A percentile compares a stretch with the other conserved stretches of the same genome.
Conservation (phyloP, 2,888 invertebrate genomes). For the Eustalomyia histrio region DNA sequence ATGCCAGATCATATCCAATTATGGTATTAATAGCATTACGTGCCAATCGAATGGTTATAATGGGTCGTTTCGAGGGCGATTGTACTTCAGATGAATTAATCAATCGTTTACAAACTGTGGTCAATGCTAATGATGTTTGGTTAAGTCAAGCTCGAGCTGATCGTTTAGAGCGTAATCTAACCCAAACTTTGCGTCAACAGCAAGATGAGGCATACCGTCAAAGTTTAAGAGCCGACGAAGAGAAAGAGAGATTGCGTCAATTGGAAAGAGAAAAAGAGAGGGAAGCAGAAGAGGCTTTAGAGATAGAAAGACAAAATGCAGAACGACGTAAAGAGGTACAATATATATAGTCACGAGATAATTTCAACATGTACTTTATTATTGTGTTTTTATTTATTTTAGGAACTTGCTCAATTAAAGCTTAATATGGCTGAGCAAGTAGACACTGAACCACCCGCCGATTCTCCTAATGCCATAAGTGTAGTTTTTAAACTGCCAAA, state of each 20-base stretch:
- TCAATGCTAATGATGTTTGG: conserved; percentile 92
- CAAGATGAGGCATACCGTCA: conserved; percentile 97
- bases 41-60: conserved; percentile 95
- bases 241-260: conserved; percentile 90
- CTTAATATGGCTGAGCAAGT: conserved; percentile 83
- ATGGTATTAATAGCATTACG: conserved; percentile 93
- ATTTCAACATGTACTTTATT: not conserved
- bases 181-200: conserved; percentile 91
- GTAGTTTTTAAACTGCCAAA: conserved; percentile 95
- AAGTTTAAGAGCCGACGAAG: conserved; percentile 94
- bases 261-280: conserved; percentile 82
- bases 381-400: conserved; percentile 3
- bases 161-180: conserved; percentile 89
- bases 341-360: not conserved
- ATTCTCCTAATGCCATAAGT: conserved; percentile 86
- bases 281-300: conserved; percentile 80
- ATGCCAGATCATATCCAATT: conserved; percentile 91
- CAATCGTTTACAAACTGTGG: conserved; percentile 86
- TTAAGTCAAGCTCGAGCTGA: conserved; percentile 92
- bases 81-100: conserved; percentile 87
- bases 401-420: conserved; percentile 85
- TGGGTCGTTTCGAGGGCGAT: conserved; percentile 93
- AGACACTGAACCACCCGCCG: conserved; percentile 88
- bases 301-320: conserved; percentile 80
- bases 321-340: conserved; percentile 80